Conservation (phyloP, 2,888 invertebrate species). For the Onthophagus sagittarius region DNA sequence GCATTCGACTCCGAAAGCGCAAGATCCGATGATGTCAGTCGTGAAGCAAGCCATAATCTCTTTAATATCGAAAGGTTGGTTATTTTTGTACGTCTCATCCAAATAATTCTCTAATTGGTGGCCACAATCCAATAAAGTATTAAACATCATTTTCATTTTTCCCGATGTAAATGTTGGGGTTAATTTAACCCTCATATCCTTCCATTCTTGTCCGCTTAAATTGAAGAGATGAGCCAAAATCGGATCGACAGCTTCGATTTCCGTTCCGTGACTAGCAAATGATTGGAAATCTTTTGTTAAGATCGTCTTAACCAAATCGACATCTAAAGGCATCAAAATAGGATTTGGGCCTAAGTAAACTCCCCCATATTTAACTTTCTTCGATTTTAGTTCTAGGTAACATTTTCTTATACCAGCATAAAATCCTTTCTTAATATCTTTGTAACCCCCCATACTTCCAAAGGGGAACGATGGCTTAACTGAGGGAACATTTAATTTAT, state of each 20-base stretch:
- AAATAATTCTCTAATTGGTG: constrained; percentile 8
- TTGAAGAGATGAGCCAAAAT: constrained; percentile 18
- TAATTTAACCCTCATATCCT: constrained; percentile 14
- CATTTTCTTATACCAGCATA: background rate
- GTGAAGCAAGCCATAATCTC: constrained; percentile 5
- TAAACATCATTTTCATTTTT: constrained; percentile 16
- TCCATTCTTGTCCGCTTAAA: constrained; percentile 19
- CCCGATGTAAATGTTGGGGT: constrained; percentile 12
- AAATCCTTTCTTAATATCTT: background rate
- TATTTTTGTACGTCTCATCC: background rate
- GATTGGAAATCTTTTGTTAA: constrained; percentile 56
- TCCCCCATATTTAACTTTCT: background rate
- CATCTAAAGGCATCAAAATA: constrained; percentile 17
- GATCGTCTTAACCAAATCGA: constrained; percentile 40
- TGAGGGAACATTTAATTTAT: constrained; percentile 15
- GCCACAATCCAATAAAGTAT: constrained; percentile 18
- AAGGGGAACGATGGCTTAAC: constrained; percentile 7
- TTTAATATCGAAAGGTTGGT: constrained; percentile 16
- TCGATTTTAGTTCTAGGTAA: constrained; percentile 15
- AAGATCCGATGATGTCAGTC: constrained; percentile 21
- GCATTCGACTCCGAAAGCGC: constrained; percentile 20
- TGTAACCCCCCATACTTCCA: constrained; percentile 19
- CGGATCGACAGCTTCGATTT: constrained; percentile 12
- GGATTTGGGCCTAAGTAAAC: constrained; percentile 27
- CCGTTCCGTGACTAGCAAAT: constrained; percentile 57